phyloP scores from a whole-genome alignment of 2,797 vertebrate genomes.

The Crenichthys baileyi region DNA sequence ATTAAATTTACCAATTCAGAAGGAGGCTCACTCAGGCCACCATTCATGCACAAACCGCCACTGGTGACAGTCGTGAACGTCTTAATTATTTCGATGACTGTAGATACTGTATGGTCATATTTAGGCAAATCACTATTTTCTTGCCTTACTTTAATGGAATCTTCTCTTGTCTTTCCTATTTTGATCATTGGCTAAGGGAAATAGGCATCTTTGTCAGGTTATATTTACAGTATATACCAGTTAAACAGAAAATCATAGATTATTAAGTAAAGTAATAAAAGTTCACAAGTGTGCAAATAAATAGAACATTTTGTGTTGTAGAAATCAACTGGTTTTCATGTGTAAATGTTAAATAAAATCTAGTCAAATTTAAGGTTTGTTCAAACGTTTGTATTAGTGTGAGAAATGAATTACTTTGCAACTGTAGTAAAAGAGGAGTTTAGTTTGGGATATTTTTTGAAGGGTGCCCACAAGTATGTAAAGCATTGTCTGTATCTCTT shows the following conservation, averaged over 20 bases:
- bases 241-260: background rate
- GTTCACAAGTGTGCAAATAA: background rate
- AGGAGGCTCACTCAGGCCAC: too few species aligned
- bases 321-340: background rate
- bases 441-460: background rate
- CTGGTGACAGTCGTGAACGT: too few species aligned
- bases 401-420: background rate
- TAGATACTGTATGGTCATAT: too few species aligned
- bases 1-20: too few species aligned
- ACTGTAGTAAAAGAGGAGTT: background rate
- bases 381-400: background rate
- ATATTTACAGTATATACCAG: background rate
- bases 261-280: background rate
- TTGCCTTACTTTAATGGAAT: too few species aligned
- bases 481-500: background rate
- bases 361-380: background rate
- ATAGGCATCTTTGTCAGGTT: too few species aligned
- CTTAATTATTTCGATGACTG: too few species aligned
- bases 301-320: background rate
- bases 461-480: background rate
- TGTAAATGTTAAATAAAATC: background rate
- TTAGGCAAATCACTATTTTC: too few species aligned
- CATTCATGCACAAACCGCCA: too few species aligned
- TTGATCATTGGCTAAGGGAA: too few species aligned
- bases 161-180: too few species aligned